These are phyloP conservation scores for Himalopsyche japonica DNA, from an alignment of 2,888 invertebrate species.

Conservation along the genomic window DNA sequence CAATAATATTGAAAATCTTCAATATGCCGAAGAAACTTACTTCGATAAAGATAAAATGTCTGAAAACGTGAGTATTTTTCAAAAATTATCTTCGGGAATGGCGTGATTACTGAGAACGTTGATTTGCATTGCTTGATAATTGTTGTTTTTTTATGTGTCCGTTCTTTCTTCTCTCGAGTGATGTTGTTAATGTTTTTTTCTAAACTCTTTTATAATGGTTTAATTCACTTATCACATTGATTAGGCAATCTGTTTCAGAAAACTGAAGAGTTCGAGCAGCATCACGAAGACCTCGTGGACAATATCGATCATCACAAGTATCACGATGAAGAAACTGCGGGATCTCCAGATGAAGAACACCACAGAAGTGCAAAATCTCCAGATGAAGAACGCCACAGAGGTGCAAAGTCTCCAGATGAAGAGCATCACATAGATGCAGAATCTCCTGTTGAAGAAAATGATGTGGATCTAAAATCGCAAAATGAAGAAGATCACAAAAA, in stretches of 20 bases:
- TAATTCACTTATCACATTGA: constrained; percentile 17
- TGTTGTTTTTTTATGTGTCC: constrained; percentile 11
- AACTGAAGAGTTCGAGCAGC: constrained; percentile 39
- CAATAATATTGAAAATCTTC: constrained; percentile 33
- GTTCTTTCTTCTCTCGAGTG: neutral
- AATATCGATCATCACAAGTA: constrained; percentile 25
- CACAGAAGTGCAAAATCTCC: constrained; percentile 18
- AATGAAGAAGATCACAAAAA: neutral
- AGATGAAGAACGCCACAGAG: neutral
- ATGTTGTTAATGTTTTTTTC: neutral
- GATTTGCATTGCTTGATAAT: constrained; percentile 29
- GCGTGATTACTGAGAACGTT: constrained; percentile 14
- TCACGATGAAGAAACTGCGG: constrained; percentile 4
- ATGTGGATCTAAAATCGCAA: neutral
- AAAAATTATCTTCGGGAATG: neutral
- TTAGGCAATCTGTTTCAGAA: constrained; percentile 29
- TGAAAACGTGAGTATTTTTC: constrained; percentile 30
- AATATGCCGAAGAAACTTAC: constrained; percentile 29
- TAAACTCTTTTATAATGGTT: neutral
- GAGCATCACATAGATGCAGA: too few relatives aligned
- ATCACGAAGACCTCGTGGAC: constrained; percentile 42
- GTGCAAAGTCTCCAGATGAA: neutral
- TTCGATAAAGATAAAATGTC: constrained; percentile 13
- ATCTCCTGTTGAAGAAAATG: neutral
- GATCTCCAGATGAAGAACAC: constrained; percentile 6